Evolutionary conservation across 2,888 invertebrate genomes (phyloP), one percentile per base, ranked within the genome.

Genomic region (Rhamphomyia laevipes): DNA sequence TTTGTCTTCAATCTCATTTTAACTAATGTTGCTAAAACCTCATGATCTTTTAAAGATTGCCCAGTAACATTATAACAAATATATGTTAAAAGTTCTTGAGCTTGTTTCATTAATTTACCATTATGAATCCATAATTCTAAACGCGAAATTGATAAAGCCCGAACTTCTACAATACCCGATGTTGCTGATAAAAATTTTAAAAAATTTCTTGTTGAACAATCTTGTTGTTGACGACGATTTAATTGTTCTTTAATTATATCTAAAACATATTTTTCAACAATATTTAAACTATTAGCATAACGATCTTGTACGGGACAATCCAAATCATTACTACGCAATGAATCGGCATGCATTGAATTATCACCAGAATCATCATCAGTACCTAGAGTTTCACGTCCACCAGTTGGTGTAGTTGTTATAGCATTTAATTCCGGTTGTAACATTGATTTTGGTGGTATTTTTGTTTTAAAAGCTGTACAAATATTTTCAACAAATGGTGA

Each of bases 71-170:
- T 97, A 59, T 85, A 82, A 66, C 94, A 95, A 56, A 96, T 80
- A 60, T 88, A 84, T 48, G 93, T 85, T 23, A 97, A 72, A 47
- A 97, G 70, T 70, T 96, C 96, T 67, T 94, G 93, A 0, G 93
- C 93, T 18, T 86, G 82, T 60, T 90, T 83, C 75, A 89, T 87
- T 47, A 94, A 72, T 76, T 96, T 97, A 52, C 94, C 93, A 65
- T 95, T 95, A 67, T 94, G 93, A 50, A 96, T 75, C 95, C 95
- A 96, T 58, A 86, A 80, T 67, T 96, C 96, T 17, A 96, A 74
- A 1, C 88, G 81, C 4, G 66, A 59, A 15, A 67, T 64, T 4
- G 65, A 66, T 11, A 68, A 53, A 3, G 63, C 62, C 10, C 68
- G 64, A 18, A 82, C 81, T 72, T 94, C 93, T 1, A 82, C 81